Evolutionary conservation across 2,888 invertebrate genomes (phyloP).

Genomic region (Nematopogon swammerdamellus): DNA sequence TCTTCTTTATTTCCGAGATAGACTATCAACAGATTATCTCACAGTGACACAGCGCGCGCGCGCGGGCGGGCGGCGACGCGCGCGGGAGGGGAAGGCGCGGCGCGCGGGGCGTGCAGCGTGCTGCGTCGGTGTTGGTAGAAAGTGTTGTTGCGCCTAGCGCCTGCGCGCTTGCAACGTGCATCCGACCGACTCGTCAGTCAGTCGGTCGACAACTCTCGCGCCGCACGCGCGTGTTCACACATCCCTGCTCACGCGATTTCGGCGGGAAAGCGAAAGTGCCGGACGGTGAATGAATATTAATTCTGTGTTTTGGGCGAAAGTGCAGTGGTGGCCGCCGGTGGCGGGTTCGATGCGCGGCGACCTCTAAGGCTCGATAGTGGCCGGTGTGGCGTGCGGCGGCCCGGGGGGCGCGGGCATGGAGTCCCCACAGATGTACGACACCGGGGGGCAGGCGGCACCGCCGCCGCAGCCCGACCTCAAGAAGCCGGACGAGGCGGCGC

Average conservation of each 20-base stretch:
- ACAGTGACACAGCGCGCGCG: too few relatives aligned
- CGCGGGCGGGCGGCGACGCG: neutral
- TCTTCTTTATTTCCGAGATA: too few relatives aligned
- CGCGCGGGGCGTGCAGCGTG: neutral
- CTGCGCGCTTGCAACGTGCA: slow-evolving; percentile 21
- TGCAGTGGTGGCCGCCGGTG: slow-evolving; percentile 6
- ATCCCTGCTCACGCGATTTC: neutral
- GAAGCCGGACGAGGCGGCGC: slow-evolving; percentile 37
- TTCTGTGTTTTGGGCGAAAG: slow-evolving; percentile 5
- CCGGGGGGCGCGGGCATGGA: slow-evolving; percentile 63
- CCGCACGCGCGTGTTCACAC: neutral
- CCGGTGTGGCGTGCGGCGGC: slow-evolving; percentile 45
- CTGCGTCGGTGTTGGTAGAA: neutral
- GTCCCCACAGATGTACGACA: slow-evolving; percentile 86
- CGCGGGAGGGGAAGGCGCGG: neutral
- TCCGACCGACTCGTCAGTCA: too few relatives aligned
- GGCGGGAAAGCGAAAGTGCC: slow-evolving; percentile 4
- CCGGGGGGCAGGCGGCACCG: slow-evolving; percentile 59
- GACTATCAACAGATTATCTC: neutral
- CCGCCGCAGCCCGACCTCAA: slow-evolving; percentile 60
- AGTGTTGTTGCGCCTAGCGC: slow-evolving; percentile 16
- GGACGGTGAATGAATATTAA: neutral
- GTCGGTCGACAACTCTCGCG: neutral
- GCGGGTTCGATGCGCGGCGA: slow-evolving; percentile 17
- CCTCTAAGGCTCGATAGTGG: slow-evolving; percentile 43